Evolutionary conservation across 2,113 vertebrate species (phyloP).

Genomic region (Lichenostomus cassidix): DNA sequence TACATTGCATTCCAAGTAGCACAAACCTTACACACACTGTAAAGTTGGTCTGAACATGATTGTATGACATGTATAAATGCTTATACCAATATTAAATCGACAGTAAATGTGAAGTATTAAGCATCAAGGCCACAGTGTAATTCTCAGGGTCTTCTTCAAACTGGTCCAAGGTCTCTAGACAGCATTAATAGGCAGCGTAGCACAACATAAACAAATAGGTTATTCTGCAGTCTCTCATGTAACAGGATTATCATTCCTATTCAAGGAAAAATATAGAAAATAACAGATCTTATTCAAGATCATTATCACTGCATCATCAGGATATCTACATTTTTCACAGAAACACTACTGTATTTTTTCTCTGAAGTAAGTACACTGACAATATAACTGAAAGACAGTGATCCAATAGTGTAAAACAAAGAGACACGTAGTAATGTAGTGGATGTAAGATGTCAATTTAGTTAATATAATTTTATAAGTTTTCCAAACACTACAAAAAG

Average conservation of each 20-base stretch:
- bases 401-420: background rate
- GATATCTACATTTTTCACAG: background rate
- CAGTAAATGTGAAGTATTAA: background rate
- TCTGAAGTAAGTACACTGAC: background rate
- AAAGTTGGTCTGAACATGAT: background rate
- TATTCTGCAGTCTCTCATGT: background rate
- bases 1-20: background rate
- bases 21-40: background rate
- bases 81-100: background rate
- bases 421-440: background rate
- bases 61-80: background rate
- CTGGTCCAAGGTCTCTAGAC: background rate
- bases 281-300: background rate
- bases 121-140: background rate
- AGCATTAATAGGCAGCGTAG: background rate
- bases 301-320: background rate
- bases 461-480: background rate
- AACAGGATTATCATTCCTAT: background rate
- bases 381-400: background rate
- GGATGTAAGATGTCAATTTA: background rate
- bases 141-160: background rate
- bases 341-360: background rate
- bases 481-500: background rate
- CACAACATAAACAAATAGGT: background rate
- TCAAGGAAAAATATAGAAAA: background rate